phyloP scores from a whole-genome alignment of 2,888 invertebrate genomes.

The Oscheius sp. region DNA sequence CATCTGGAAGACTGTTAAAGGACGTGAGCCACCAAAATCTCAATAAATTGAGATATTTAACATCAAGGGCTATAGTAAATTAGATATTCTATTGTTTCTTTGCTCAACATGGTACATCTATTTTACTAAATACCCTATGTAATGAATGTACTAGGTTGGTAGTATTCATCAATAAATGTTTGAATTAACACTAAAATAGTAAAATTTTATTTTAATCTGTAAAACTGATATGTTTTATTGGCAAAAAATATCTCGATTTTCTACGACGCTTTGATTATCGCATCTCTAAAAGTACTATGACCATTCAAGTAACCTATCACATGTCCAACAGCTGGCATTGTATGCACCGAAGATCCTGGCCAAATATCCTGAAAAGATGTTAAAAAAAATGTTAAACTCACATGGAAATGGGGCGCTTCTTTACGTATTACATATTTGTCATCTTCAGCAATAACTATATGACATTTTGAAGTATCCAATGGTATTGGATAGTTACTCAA shows the following conservation, averaged over 20 bases:
- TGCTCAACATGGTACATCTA: slow-evolving; percentile 23
- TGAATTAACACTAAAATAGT: slow-evolving; percentile 1
- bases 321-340: slow-evolving; percentile 57
- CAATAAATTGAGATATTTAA: slow-evolving; percentile 29
- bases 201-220: not conserved
- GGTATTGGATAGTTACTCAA: slow-evolving; percentile 87
- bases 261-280: slow-evolving; percentile 43
- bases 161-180: slow-evolving; percentile 27
- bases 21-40: slow-evolving; percentile 63
- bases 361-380: slow-evolving; percentile 44
- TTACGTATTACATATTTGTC: slow-evolving; percentile 58
- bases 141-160: slow-evolving; percentile 30
- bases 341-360: slow-evolving; percentile 56
- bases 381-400: slow-evolving; percentile 14
- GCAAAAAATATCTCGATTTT: slow-evolving; percentile 5
- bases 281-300: slow-evolving; percentile 49
- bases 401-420: slow-evolving; percentile 41
- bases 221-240: not conserved
- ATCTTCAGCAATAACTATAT: slow-evolving; percentile 77
- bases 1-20: slow-evolving; percentile 65
- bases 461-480: slow-evolving; percentile 87
- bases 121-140: slow-evolving; percentile 16
- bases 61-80: not conserved
- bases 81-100: slow-evolving; percentile 17
- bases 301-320: slow-evolving; percentile 41